Evolutionary conservation across 1,140 invertebrate genomes (phyloP).

Genomic region (Chelonus insularis): DNA sequence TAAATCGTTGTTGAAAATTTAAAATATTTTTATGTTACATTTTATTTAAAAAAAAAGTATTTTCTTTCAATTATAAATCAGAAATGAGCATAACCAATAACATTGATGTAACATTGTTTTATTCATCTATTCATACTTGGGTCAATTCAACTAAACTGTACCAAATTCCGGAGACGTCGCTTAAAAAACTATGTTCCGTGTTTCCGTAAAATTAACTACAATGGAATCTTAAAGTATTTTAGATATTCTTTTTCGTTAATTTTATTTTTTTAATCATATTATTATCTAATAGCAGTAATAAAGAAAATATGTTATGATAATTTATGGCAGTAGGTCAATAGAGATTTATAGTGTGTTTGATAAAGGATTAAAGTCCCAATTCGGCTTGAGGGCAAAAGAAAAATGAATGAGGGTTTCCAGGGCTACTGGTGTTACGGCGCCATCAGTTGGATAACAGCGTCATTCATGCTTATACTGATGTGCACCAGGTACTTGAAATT

Average conservation of each 20-base stretch:
- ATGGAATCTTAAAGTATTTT: neutral
- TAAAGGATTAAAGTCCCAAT: neutral
- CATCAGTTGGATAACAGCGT: slow-evolving; percentile 19
- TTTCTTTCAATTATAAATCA: too few relatives aligned
- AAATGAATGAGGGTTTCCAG: slow-evolving; percentile 25
- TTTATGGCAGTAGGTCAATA: neutral
- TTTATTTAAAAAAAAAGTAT: too few relatives aligned
- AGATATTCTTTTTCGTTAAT: neutral
- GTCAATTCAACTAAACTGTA: slow-evolving; percentile 8
- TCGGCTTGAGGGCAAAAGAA: neutral
- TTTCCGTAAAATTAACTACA: neutral
- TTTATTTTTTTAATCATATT: neutral
- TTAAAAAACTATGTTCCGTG: neutral
- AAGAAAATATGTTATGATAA: neutral
- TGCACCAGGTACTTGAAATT: slow-evolving; percentile 25
- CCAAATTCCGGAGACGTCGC: slow-evolving; percentile 22
- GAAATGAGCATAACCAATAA: too few relatives aligned
- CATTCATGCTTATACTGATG: slow-evolving; percentile 27
- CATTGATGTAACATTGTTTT: too few relatives aligned
- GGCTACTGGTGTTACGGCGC: slow-evolving; percentile 9
- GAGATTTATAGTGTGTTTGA: neutral
- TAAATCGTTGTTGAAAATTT: too few relatives aligned
- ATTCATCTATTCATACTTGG: slow-evolving; percentile 7
- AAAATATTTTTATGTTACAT: too few relatives aligned
- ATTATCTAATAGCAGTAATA: neutral